Evolutionary conservation across 2,888 invertebrate species (phyloP).

Genomic region (Phyllotreta striolata): DNA sequence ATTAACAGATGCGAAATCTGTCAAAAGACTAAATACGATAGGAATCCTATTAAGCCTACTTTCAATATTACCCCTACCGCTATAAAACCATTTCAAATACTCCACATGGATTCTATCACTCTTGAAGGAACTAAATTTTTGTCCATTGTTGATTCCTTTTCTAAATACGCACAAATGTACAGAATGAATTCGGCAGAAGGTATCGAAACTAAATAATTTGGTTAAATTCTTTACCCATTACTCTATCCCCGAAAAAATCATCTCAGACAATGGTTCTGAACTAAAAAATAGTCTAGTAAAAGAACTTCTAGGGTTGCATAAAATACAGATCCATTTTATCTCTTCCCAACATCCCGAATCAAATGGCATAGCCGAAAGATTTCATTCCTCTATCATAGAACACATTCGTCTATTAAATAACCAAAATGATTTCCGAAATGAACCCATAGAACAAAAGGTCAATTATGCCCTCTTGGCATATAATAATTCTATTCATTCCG

Average conservation of each 20-base stretch:
- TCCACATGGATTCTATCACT: conserved; percentile 15
- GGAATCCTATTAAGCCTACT: conserved; percentile 37
- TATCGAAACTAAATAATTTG: conserved; percentile 13
- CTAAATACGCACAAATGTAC: conserved; percentile 20
- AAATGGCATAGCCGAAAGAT: conserved; percentile 13
- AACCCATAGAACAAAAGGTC: conserved; percentile 2
- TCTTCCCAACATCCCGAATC: conserved; percentile 9
- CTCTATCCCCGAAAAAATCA: conserved; percentile 9
- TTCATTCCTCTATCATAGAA: conserved; percentile 3
- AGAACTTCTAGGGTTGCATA: background rate
- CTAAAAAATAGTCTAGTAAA: conserved; percentile 18
- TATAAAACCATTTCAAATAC: conserved; percentile 11
- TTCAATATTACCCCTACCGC: conserved; percentile 22
- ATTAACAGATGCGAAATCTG: conserved; percentile 40
- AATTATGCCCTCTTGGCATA: conserved; percentile 20
- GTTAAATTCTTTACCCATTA: conserved; percentile 14
- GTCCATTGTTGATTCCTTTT: conserved; percentile 14
- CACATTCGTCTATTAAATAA: no score
- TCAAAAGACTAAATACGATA: conserved; percentile 40
- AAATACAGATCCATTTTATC: conserved; percentile 14
- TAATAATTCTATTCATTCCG: conserved; percentile 25
- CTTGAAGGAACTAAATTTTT: conserved; percentile 6
- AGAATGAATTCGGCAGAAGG: conserved; percentile 1
- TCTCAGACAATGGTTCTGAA: conserved; percentile 15
- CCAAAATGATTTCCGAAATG: background rate